Conservation (phyloP, 1,140 invertebrate genomes). For the Bombus confusus region DNA sequence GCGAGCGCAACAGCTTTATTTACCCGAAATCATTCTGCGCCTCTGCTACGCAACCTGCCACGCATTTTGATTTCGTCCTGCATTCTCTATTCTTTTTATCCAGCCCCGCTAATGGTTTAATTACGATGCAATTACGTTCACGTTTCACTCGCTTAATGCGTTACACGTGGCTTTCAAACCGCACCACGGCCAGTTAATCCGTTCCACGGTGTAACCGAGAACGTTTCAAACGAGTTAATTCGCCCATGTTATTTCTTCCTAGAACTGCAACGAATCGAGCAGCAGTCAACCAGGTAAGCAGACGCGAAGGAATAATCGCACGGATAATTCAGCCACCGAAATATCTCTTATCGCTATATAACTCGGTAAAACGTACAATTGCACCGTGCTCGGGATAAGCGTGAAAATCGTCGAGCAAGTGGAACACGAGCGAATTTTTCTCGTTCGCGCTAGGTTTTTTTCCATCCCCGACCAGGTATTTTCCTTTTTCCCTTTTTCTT, state of each 20-base stretch:
- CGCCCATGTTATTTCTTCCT: slow-evolving; percentile 17
- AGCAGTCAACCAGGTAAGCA: background rate
- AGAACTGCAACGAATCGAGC: background rate
- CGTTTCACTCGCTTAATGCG: slow-evolving; percentile 48
- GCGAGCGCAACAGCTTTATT: background rate
- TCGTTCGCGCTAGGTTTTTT: background rate
- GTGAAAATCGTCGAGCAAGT: slow-evolving; percentile 4
- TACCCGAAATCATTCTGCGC: background rate
- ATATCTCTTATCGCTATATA: slow-evolving; percentile 34
- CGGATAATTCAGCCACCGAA: slow-evolving; percentile 41
- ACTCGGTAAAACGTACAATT: slow-evolving; percentile 46
- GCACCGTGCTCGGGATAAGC: slow-evolving; percentile 3
- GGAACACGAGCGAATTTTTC: background rate
- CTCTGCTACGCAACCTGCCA: background rate
- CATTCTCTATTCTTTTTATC: slow-evolving; percentile 46
- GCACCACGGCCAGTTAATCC: slow-evolving; percentile 47
- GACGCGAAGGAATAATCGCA: slow-evolving; percentile 1
- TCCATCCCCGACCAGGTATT: background rate
- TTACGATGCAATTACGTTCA: slow-evolving; percentile 61
- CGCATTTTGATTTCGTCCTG: slow-evolving; percentile 29
- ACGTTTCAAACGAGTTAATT: slow-evolving; percentile 25
- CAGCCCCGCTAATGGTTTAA: slow-evolving; percentile 54
- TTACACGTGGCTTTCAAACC: slow-evolving; percentile 33
- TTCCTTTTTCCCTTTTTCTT: background rate
- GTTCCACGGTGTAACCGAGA: slow-evolving; percentile 2